Evolutionary conservation across 2,797 vertebrate species (phyloP).

Genomic region (Melanotaenia pygmaea): DNA sequence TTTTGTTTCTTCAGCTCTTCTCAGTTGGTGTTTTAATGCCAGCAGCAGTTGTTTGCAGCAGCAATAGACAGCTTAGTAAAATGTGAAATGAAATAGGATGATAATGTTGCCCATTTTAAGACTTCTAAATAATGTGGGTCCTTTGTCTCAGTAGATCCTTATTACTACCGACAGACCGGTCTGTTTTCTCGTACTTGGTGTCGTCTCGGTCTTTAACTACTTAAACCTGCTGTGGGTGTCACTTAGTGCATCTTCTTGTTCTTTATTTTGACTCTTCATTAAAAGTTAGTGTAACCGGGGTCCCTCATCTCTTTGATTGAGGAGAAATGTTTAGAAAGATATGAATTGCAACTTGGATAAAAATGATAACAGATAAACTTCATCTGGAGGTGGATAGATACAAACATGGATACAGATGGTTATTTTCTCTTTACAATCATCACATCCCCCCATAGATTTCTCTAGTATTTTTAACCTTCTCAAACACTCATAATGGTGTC

Average conservation of each 20-base stretch:
- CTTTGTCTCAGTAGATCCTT: too few species aligned
- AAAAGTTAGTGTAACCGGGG: background rate
- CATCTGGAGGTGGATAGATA: constrained; percentile 1
- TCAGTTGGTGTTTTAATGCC: too few species aligned
- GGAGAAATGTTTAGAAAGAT: too few species aligned
- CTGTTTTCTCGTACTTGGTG: background rate
- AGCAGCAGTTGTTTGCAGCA: too few species aligned
- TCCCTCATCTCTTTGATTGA: background rate
- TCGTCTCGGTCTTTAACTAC: background rate
- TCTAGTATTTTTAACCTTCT: background rate
- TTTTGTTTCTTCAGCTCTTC: too few species aligned
- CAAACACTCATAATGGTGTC: background rate
- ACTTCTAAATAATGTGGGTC: too few species aligned
- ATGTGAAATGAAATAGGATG: too few species aligned
- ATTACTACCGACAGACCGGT: too few species aligned
- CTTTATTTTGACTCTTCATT: background rate
- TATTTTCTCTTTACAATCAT: background rate
- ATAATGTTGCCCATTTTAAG: too few species aligned
- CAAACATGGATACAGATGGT: constrained; percentile 1
- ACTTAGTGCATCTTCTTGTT: background rate
- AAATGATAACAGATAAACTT: background rate
- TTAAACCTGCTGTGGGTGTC: background rate
- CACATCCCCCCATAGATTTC: background rate
- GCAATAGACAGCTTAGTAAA: too few species aligned
- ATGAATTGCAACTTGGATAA: too few species aligned